Base-by-base conservation (phyloP, 1,140 invertebrate species). In the Uloborus diversus region DNA sequence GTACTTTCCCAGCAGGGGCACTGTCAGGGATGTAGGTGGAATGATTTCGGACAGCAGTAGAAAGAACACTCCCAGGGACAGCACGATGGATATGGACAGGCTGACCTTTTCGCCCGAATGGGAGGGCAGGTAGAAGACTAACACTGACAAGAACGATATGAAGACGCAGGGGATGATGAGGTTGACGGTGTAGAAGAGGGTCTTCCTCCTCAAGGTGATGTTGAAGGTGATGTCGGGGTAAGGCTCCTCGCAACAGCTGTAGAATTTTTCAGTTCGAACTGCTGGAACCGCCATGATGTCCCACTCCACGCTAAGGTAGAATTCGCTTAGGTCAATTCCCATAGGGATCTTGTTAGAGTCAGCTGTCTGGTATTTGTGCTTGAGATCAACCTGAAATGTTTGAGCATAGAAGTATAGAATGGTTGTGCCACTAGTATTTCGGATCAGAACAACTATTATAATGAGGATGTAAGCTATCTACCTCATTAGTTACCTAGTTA, bases 1-100 rank as follows among this genome's bases (percentile, higher is more conserved):
- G 87, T 96, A 96, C 90, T 98, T 98, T 81, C 97, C 96, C 70
- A 99, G 92, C 65, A 99, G 88, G n/a, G 97, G 97, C 82, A 99
- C 95, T 20, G 97, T 96, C 81, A 99, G 89, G 20, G 96, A 98
- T 23, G 97, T 99, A 17, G 97, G 96, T 47, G 97, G 97, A 86
- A 99, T 99, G 85, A 99, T 97, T 90, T 98, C 96, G 70, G 96
- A 96, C 84, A 99, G 88, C 81, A 99, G 90, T 85, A 99, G 90
- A 90, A 99, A 99, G 90, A 99, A 99, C 88, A 99, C 97, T 86
- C 97, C 99, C 86, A 99, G 94, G 0, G 98, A 99, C 20, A 99
- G 91, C 0, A 99, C 90, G 84, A 99, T 99, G 82, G 96, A 98
- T 83, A 99, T 99, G 86, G 96, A 98, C 1, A 99, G 90, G 0